phyloP scores from a whole-genome alignment of 1,140 invertebrate genomes.

The Caenorhabditis briggsae region DNA sequence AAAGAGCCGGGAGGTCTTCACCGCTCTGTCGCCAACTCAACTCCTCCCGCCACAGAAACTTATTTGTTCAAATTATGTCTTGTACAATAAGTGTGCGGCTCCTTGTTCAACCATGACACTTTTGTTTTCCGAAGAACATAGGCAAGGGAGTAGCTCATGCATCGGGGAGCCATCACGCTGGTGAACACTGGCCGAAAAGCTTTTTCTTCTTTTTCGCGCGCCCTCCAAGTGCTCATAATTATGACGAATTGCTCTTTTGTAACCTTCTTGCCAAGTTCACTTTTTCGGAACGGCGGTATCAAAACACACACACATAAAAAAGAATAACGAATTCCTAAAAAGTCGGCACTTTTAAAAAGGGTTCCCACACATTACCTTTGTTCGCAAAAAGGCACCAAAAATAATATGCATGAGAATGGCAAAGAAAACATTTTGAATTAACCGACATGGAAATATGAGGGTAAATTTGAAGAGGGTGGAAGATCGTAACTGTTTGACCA shows the following conservation, averaged over 20 bases:
- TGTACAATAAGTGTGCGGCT: constrained; percentile 54
- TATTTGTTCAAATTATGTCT: constrained; percentile 55
- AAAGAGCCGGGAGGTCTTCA: constrained; percentile 54
- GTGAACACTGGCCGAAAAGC: constrained; percentile 32
- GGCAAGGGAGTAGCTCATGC: constrained; percentile 5
- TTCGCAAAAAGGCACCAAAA: too few species aligned
- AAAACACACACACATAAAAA: not conserved
- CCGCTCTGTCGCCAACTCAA: not conserved
- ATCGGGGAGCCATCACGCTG: not conserved
- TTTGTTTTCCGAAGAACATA: constrained; percentile 45
- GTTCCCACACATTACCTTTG: too few species aligned
- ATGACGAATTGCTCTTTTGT: constrained; percentile 50
- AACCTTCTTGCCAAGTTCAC: not conserved
- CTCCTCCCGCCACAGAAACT: constrained; percentile 19
- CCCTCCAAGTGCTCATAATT: constrained; percentile 10
- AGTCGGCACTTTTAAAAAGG: too few species aligned
- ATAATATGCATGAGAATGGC: too few species aligned
- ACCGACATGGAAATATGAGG: too few species aligned
- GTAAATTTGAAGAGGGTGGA: too few species aligned
- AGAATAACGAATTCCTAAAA: too few species aligned
- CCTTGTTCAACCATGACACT: constrained; percentile 52
- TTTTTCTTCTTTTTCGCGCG: not conserved
- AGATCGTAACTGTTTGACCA: too few species aligned
- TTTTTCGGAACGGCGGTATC: constrained; percentile 2
- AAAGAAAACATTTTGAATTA: too few species aligned